Conservation (phyloP, 2,888 invertebrate genomes). For the Drosophila trichaetosa region DNA sequence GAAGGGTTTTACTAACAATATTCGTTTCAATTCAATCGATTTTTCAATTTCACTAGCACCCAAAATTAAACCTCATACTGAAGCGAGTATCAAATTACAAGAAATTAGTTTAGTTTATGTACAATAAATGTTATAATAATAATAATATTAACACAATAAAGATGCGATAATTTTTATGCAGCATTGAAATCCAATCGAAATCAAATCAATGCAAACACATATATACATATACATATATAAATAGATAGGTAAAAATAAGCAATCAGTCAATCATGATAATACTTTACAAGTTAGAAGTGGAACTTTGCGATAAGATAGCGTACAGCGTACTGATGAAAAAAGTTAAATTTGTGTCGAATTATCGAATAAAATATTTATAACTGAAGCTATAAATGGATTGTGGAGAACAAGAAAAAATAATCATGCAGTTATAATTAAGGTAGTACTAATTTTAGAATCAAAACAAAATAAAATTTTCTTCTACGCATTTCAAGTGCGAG, state of each 20-base stretch:
- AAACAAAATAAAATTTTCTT: neutral
- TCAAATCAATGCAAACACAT: neutral
- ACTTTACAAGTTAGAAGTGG: neutral
- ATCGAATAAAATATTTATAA: neutral
- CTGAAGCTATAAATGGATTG: neutral
- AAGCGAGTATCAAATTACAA: neutral
- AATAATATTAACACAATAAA: neutral
- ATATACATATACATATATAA: too few species aligned
- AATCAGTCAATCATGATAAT: neutral
- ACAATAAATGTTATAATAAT: neutral
- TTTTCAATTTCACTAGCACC: neutral
- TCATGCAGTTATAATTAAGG: neutral
- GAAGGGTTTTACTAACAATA: neutral
- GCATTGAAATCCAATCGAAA: neutral
- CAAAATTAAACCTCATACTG: neutral
- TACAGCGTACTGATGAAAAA: too few species aligned
- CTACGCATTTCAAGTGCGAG: neutral
- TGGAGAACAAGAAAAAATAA: neutral
- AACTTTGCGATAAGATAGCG: constrained; percentile 1
- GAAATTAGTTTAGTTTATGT: neutral
- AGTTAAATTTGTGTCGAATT: neutral
- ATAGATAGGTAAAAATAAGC: neutral
- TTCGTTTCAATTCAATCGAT: neutral
- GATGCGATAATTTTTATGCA: neutral
- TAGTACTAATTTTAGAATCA: neutral